A percentile compares a stretch with the other conserved stretches of the same genome.
These are phyloP conservation scores for Hesperia comma DNA, from an alignment of 2,888 invertebrate genomes.

Conservation along the genomic window DNA sequence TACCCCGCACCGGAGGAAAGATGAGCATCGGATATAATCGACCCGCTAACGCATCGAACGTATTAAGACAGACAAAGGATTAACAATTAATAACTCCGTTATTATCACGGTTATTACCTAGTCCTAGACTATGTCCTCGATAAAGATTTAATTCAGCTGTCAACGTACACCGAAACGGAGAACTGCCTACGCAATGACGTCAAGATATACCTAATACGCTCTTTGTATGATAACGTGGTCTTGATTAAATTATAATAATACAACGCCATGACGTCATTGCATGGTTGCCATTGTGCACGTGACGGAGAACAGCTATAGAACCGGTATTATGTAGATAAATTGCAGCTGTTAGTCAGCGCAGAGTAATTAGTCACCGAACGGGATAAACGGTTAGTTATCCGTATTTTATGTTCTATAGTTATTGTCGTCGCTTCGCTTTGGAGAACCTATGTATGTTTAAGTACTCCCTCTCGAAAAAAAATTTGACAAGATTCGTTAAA, in stretches of 20 bases:
- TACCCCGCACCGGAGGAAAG: too few relatives aligned
- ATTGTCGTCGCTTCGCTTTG: too few relatives aligned
- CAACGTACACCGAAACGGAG: not conserved
- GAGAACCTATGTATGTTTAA: too few relatives aligned
- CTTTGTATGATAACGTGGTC: conserved; percentile 15
- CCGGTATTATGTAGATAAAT: conserved; percentile 37
- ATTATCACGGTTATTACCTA: not conserved
- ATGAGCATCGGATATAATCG: too few relatives aligned
- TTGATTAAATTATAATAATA: conserved; percentile 30
- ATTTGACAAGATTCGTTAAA: too few relatives aligned
- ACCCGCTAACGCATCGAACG: too few relatives aligned
- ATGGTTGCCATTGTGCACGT: conserved; percentile 15
- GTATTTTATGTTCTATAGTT: not conserved
- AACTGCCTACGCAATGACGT: conserved; percentile 27
- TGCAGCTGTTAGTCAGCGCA: conserved; percentile 35
- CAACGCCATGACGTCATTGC: conserved; percentile 20
- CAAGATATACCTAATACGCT: conserved; percentile 18
- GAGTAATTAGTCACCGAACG: conserved; percentile 29
- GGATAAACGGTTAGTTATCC: conserved; percentile 12
- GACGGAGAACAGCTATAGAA: conserved; percentile 10
- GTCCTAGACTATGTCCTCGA: not conserved
- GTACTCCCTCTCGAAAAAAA: too few relatives aligned
- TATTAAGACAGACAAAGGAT: too few relatives aligned
- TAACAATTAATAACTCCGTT: too few relatives aligned
- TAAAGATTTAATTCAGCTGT: not conserved